phyloP scores from a whole-genome alignment of 2,888 invertebrate genomes.

The Phytoseiulus persimilis region DNA sequence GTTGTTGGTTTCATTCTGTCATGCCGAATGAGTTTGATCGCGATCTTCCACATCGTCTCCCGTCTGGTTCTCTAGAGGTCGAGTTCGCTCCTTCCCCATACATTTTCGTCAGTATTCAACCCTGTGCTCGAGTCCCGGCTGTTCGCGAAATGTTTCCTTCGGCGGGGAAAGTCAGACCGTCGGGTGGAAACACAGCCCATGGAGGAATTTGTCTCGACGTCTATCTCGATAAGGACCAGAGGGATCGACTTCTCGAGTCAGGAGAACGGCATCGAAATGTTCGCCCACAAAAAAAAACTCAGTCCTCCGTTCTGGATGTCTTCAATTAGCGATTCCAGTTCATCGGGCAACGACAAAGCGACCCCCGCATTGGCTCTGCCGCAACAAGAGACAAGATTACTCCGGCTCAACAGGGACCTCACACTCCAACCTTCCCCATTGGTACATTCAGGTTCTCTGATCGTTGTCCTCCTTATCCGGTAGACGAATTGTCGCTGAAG shows the following conservation, averaged over 20 bases:
- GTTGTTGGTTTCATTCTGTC: no score
- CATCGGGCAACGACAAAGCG: background rate
- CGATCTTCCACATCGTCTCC: no score
- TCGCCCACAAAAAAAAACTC: background rate
- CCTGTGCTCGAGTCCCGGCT: no score
- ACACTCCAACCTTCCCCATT: background rate
- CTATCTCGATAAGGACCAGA: background rate
- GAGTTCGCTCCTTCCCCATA: no score
- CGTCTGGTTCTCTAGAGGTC: no score
- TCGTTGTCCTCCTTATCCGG: background rate
- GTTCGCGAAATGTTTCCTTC: no score
- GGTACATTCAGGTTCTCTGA: background rate
- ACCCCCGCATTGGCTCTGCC: background rate
- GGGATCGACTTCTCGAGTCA: background rate
- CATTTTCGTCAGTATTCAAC: no score
- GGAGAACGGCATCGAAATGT: background rate
- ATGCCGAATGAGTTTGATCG: no score
- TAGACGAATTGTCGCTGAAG: background rate
- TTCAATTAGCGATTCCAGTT: constrained; percentile 34
- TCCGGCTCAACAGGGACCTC: background rate
- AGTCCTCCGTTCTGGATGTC: background rate
- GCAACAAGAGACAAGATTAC: background rate
- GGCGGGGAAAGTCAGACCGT: no score
- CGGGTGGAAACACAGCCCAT: no score
- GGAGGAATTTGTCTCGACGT: no score